A percentile compares a stretch with the other conserved stretches of the same genome.
Evolutionary conservation across 35 echinoderm and acorn worm species (phyloP).

Genomic region (Apostichopus parvimensis): DNA sequence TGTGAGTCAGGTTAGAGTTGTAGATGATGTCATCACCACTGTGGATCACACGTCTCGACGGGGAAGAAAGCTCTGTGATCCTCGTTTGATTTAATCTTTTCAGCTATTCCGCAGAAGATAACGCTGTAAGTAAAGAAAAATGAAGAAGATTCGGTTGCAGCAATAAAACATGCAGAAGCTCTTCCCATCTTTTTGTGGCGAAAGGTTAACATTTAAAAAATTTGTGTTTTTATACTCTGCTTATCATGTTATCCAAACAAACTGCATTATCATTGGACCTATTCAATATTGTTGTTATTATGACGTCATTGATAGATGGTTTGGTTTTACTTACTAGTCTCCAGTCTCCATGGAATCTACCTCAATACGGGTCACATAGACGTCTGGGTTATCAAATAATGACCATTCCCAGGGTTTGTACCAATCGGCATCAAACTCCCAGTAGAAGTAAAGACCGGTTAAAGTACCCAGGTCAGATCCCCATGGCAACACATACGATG

Average conservation of each 20-base stretch:
- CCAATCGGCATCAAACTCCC: slow-evolving; percentile 84
- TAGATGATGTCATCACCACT: background rate
- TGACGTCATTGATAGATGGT: background rate
- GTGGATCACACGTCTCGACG: background rate
- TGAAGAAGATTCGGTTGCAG: background rate
- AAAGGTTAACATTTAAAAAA: too few relatives aligned
- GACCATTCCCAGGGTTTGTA: slow-evolving; percentile 91
- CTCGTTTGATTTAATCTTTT: slow-evolving; percentile 42
- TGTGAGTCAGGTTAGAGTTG: background rate
- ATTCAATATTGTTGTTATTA: background rate
- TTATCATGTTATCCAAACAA: too few relatives aligned
- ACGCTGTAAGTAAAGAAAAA: background rate
- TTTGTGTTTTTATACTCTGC: too few relatives aligned
- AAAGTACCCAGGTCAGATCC: slow-evolving; percentile 52
- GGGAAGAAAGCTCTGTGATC: slow-evolving; percentile 19
- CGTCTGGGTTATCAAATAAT: slow-evolving; percentile 64
- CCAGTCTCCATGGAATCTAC: slow-evolving; percentile 32
- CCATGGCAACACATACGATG: slow-evolving; percentile 8
- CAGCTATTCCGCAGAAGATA: slow-evolving; percentile 19
- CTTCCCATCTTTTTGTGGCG: too few relatives aligned
- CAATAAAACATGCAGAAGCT: too few relatives aligned
- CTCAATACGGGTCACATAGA: slow-evolving; percentile 73
- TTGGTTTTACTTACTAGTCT: slow-evolving; percentile 39
- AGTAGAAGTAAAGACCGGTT: slow-evolving; percentile 68
- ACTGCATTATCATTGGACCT: too few relatives aligned